Evolutionary conservation across 2,113 vertebrate genomes (phyloP).

Genomic region (Podarcis muralis): DNA sequence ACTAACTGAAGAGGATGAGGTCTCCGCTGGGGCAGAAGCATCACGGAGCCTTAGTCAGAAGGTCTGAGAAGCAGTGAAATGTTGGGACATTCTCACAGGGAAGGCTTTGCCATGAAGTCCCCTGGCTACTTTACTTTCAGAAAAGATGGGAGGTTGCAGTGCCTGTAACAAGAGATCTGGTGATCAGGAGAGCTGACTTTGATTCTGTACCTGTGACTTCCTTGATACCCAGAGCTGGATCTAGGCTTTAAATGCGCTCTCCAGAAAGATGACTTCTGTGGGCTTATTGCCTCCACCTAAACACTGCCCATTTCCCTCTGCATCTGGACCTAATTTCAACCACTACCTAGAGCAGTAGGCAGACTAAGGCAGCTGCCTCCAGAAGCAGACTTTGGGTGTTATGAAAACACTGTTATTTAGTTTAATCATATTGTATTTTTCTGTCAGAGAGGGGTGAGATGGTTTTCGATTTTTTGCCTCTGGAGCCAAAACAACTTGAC

Average conservation of each 20-base stretch:
- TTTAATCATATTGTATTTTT: too few species aligned
- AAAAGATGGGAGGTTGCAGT: background rate
- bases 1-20: conserved; percentile 10
- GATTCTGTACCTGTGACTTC: background rate
- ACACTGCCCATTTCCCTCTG: background rate
- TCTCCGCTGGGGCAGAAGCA: background rate
- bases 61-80: background rate
- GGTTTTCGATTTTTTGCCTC: too few species aligned
- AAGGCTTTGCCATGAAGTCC: background rate
- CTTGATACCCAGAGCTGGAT: background rate
- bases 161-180: background rate
- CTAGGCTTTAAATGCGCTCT: background rate
- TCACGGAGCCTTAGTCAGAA: background rate
- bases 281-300: background rate
- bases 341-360: background rate
- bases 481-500: too few species aligned
- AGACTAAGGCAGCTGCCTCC: background rate
- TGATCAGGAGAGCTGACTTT: background rate
- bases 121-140: background rate
- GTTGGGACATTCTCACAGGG: background rate
- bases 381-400: too few species aligned
- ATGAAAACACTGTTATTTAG: too few species aligned
- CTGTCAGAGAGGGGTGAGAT: too few species aligned
- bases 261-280: background rate
- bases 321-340: background rate